phyloP scores from a whole-genome alignment of 2,797 vertebrate species.

The Tarsius wallacei region DNA sequence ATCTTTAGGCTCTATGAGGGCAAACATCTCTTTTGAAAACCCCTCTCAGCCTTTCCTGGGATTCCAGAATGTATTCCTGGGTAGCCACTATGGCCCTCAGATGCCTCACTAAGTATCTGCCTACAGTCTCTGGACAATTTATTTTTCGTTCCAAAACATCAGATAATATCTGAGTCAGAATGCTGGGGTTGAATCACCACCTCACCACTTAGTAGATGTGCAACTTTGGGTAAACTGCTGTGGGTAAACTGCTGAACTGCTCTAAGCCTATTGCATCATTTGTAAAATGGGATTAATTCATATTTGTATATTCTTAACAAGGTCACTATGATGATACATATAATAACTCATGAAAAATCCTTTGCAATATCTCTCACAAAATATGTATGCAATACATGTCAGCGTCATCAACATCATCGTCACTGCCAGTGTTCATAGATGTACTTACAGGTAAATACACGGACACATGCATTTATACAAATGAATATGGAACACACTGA shows the following conservation, averaged over 20 bases:
- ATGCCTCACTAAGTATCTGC: not conserved
- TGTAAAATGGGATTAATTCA: not conserved
- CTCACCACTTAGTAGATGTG: slow-evolving; percentile 70
- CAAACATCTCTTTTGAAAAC: not conserved
- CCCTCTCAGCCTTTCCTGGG: not conserved
- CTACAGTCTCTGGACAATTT: not conserved
- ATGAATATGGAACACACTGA: not conserved
- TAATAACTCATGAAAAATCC: not conserved
- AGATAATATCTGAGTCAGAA: not conserved
- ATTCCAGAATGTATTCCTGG: not conserved
- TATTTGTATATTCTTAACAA: not conserved
- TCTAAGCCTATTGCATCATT: slow-evolving; percentile 50
- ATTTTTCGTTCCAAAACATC: not conserved
- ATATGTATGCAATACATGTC: not conserved
- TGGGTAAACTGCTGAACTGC: slow-evolving; percentile 64
- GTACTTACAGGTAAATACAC: not conserved
- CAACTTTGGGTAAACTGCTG: slow-evolving; percentile 65
- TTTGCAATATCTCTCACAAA: not conserved
- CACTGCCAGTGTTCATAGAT: not conserved
- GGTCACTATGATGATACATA: not conserved
- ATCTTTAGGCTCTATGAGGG: not conserved
- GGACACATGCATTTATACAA: not conserved
- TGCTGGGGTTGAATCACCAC: not conserved
- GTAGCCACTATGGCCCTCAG: not conserved
- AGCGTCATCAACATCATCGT: not conserved